A percentile compares a stretch with the other conserved stretches of the same genome.
Evolutionary conservation across 2,113 vertebrate genomes (phyloP).

Genomic region (Xerus inauris): DNA sequence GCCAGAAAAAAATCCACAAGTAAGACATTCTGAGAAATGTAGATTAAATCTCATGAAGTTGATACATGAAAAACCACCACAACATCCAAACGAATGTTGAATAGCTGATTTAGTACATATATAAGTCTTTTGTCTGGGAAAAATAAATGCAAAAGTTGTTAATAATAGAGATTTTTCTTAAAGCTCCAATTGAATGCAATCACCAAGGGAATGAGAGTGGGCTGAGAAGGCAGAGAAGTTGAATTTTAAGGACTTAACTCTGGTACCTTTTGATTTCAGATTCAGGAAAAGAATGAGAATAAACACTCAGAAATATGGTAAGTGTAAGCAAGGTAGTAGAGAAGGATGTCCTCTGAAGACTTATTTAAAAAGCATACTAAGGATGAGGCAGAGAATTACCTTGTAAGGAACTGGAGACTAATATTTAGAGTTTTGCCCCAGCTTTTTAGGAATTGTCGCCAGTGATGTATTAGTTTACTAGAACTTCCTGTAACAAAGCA

Average conservation of each 20-base stretch:
- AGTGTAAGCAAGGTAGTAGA: not conserved
- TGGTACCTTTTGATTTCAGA: not conserved
- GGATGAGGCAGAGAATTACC: not conserved
- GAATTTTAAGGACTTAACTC: not conserved
- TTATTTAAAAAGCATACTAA: not conserved
- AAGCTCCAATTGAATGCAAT: not conserved
- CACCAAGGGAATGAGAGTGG: not conserved
- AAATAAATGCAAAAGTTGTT: not conserved
- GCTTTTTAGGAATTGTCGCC: not conserved
- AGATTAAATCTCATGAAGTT: not conserved
- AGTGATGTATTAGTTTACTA: not conserved
- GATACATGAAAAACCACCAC: not conserved
- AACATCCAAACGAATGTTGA: not conserved
- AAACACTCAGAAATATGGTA: not conserved
- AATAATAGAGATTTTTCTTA: not conserved
- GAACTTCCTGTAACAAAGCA: not conserved
- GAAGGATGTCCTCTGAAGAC: not conserved
- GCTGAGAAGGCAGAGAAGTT: not conserved
- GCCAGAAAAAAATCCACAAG: not conserved
- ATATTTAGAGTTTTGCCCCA: not conserved
- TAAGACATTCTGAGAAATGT: not conserved
- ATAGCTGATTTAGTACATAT: not conserved
- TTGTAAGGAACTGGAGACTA: not conserved
- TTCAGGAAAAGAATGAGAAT: not conserved
- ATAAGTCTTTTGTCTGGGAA: not conserved